Conservation (phyloP, 2,797 vertebrate species). For the Hippocampus kuda region DNA sequence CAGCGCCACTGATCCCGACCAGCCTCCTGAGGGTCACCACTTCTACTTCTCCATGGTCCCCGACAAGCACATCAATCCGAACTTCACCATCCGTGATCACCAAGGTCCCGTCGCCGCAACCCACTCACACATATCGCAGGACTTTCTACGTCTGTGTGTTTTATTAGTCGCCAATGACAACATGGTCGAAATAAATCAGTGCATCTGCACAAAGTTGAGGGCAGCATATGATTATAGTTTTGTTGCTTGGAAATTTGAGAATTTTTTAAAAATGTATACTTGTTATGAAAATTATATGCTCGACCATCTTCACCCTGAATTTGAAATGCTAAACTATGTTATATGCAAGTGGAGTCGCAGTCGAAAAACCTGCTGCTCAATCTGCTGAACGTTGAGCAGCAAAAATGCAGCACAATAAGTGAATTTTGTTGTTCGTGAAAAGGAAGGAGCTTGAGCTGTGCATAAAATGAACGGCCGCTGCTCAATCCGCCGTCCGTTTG, state of each 20-base stretch:
- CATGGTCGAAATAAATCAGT: too few relatives aligned
- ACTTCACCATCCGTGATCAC: conserved; percentile 84
- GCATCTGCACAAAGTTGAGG: too few relatives aligned
- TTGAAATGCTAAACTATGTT: too few relatives aligned
- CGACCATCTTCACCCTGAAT: too few relatives aligned
- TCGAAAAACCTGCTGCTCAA: not conserved
- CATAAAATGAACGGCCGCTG: not conserved
- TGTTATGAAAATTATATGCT: too few relatives aligned
- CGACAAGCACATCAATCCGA: conserved; percentile 69
- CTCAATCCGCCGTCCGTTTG: not conserved
- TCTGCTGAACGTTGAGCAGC: not conserved
- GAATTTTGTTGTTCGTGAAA: not conserved
- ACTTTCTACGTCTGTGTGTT: not conserved
- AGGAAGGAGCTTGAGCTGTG: not conserved
- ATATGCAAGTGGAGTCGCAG: not conserved
- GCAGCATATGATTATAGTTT: too few relatives aligned
- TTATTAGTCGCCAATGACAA: not conserved
- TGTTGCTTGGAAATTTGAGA: too few relatives aligned
- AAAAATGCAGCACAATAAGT: not conserved
- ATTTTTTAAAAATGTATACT: too few relatives aligned
- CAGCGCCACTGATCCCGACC: conserved; percentile 80
- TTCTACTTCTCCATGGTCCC: conserved; percentile 78
- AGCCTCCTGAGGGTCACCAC: conserved; percentile 70
- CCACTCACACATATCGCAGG: not conserved
- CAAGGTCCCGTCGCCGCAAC: conserved; percentile 63